A percentile compares a stretch with the other conserved stretches of the same genome.
Conservation (phyloP, 2,797 vertebrate species). For the Anas capensis region DNA sequence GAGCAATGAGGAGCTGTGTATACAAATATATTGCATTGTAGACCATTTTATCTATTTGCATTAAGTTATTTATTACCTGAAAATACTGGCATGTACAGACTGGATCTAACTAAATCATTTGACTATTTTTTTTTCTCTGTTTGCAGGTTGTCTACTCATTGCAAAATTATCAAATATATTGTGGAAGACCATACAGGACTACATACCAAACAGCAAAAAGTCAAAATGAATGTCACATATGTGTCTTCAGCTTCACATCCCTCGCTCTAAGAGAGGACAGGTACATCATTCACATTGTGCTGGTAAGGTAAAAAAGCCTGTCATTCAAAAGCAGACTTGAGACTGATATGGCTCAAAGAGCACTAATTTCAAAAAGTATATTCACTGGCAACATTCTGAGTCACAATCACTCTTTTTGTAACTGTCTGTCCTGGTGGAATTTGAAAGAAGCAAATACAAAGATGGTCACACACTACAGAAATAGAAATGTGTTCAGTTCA, state of each 20-base stretch:
- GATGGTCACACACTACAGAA: not conserved
- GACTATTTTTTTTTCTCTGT: accelerated
- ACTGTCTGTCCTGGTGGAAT: not conserved
- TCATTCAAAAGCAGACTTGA: not conserved
- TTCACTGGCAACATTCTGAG: not conserved
- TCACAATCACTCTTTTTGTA: not conserved
- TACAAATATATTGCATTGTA: not conserved
- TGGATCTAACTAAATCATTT: not conserved
- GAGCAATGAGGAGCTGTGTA: not conserved
- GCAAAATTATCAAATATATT: not conserved
- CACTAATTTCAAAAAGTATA: not conserved
- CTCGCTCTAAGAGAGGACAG: not conserved
- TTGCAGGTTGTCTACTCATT: not conserved
- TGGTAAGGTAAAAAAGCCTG: not conserved
- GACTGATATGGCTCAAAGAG: not conserved
- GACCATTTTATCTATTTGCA: constrained; percentile 10
- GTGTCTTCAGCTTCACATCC: not conserved
- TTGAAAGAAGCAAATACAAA: not conserved
- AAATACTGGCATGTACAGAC: not conserved
- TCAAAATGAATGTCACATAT: not conserved
- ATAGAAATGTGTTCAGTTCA: accelerated
- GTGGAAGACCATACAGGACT: not conserved
- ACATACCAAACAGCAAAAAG: not conserved
- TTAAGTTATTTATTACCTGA: constrained; percentile 24
- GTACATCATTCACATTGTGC: not conserved